Evolutionary conservation across 2,888 invertebrate genomes (phyloP), one percentile per base, ranked within the genome.

Genomic region (Pristionchus exspectatus): DNA sequence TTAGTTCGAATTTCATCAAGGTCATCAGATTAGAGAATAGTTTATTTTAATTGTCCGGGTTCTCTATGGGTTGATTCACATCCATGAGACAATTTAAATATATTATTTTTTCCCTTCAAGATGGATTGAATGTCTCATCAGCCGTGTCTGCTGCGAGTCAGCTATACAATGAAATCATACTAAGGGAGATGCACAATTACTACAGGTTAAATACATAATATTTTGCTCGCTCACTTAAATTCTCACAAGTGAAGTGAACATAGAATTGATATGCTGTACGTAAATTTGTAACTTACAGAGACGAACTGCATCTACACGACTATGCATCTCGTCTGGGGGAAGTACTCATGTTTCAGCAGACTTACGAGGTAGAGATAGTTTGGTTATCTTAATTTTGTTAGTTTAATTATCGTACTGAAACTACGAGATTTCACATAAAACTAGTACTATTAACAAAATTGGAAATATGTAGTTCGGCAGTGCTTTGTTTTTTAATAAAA

Each of bases 331-430:
- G 81, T 24, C 18, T 81, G 50, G 81, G 81, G 16, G 81, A 81
- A 33, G 81, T 81, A n/a, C 81, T 81, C 2, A 54, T 81, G 54
- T 81, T 81, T n/a, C 27, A 54, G 50, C 81, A 81, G 38, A 81
- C 81, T 14, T 81, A 50, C n/a, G 81, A 81, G 54, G 81, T 81
- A 27, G 30, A 27, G 33, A 5, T 27, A 2, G 1, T 66, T 27
- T 24, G 24, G 2, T 63, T 59, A 59, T 21, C 54, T 54, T 54
- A 10, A 7, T 54, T 54, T 7, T 14, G 10, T 14, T 54, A 54
- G 4, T 16, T 12, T 56, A 16, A 56, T 56, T 56, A 56, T 56
- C 18, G 16, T 56, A 56, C 7, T 9, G 56, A 56, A 24, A 24
- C 18, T 59, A 14, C 2, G 59, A 2, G 5, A 59, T 21, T 21